Evolutionary conservation across 1,140 invertebrate species (phyloP), one percentile per base, ranked within the genome.

Genomic region (Acyrthosiphon pisum): DNA sequence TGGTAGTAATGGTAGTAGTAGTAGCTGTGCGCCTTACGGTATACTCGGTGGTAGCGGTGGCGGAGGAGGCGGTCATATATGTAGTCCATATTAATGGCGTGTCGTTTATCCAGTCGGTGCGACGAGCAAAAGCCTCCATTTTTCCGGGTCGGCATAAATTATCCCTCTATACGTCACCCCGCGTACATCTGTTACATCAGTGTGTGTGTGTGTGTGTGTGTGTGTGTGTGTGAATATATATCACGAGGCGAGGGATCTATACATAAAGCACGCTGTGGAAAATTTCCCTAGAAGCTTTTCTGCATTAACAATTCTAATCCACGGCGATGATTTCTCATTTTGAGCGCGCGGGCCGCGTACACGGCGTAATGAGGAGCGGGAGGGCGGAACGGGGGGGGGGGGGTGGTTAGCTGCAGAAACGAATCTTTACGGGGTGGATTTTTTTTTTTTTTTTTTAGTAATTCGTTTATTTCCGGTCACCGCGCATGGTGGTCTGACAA

Each of bases 261-360:
- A 53, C 48, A n/a, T 23, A 56, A 76, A 76, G 50, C 26, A 56
- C 53, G 53, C 3, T 14, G 22, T n/a, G 60, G 46, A 88, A 88
- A 88, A 48, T n/a, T 88, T 88, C 86, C 46, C 86, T 53, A 89
- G 48, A 53, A 89, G 88, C 48, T 89, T 56, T 89, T 37, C 50
- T 41, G n/a, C 87, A 56, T 89, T 92, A 83, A 92, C 91, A 92
- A 92, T 92, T 81, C 46, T 92, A 92, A 92, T 92, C 91, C 46
- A n/a, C 18, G 30, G 46, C 44, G 76, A 92, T 92, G 91, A 92
- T 92, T 92, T 91, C 50, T 92, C 91, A 48, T 91, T 91, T 91
- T 91, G 41, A 26, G 35, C 56, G 23, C 22, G 22, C 23, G 22
- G 37, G 83, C 23, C n/a, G 60, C 60, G 14, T 7, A 76, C n/a